A percentile compares a stretch with the other conserved stretches of the same genome.
Evolutionary conservation across 2,797 vertebrate species (phyloP).

Genomic region (Nyctalus aviator): DNA sequence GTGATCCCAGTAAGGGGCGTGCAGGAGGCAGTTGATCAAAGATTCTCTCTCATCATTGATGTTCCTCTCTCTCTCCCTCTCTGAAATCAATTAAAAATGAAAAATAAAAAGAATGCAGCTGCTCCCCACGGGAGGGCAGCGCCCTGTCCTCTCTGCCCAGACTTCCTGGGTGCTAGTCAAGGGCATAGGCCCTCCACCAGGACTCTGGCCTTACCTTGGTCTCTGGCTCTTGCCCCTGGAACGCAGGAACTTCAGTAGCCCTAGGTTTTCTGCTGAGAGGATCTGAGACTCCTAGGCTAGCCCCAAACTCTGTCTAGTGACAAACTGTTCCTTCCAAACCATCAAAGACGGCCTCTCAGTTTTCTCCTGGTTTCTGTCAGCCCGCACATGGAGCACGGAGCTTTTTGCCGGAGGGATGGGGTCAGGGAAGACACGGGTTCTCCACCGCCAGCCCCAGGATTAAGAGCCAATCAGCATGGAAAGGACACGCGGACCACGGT

Average conservation of each 20-base stretch:
- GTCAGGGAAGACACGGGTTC: not conserved
- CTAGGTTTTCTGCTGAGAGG: not conserved
- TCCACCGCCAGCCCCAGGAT: not conserved
- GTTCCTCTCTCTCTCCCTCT: no score
- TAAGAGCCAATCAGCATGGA: not conserved
- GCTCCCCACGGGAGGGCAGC: not conserved
- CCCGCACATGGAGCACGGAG: not conserved
- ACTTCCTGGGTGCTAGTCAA: not conserved
- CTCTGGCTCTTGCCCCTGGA: not conserved
- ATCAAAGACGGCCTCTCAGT: not conserved
- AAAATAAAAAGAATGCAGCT: not conserved
- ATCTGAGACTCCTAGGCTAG: not conserved
- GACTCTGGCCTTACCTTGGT: not conserved
- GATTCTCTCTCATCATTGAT: no score
- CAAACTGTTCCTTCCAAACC: not conserved
- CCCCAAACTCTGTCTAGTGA: not conserved
- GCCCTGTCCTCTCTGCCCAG: not conserved
- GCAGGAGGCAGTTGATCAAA: no score
- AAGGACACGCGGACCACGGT: not conserved
- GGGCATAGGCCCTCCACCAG: not conserved
- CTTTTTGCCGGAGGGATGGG: not conserved
- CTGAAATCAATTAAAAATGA: no score
- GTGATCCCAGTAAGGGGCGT: no score
- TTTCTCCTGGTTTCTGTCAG: conserved; percentile 3
- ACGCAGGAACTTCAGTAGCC: not conserved